Conservation (phyloP, 1,140 invertebrate genomes). For the Mizuhopecten yessoensis region DNA sequence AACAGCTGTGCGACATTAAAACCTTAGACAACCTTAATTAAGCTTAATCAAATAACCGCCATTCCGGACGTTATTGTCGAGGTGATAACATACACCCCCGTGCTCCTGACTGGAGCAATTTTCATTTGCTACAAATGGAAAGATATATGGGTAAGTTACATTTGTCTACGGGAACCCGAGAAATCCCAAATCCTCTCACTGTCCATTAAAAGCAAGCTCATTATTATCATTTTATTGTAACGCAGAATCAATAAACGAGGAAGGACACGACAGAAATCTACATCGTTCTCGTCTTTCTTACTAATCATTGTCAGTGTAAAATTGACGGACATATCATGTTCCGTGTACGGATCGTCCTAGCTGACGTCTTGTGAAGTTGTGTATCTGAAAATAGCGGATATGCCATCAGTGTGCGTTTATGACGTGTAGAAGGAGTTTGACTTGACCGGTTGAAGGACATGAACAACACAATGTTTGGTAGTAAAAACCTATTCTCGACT, state of each 20-base stretch:
- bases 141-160: too few relatives aligned
- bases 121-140: too few relatives aligned
- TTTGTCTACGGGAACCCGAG: not conserved
- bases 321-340: not conserved
- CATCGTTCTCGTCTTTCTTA: not conserved
- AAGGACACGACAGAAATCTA: not conserved
- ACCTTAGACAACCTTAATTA: too few relatives aligned
- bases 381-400: not conserved
- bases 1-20: too few relatives aligned
- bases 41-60: too few relatives aligned
- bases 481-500: too few relatives aligned
- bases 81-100: too few relatives aligned
- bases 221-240: not conserved
- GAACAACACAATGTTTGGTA: too few relatives aligned
- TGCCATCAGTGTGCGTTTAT: not conserved
- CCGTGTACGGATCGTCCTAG: not conserved
- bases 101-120: too few relatives aligned
- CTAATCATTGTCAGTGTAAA: not conserved
- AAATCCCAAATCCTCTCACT: not conserved
- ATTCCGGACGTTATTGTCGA: too few relatives aligned
- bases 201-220: not conserved
- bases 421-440: not conserved
- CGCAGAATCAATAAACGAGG: not conserved
- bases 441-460: not conserved
- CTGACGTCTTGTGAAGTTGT: not conserved